Percentiles rank a stretch among this genome's conserved stretches.
These are phyloP conservation scores for Leucozona laternaria DNA, from an alignment of 2,888 invertebrate species.

Conservation along the genomic window DNA sequence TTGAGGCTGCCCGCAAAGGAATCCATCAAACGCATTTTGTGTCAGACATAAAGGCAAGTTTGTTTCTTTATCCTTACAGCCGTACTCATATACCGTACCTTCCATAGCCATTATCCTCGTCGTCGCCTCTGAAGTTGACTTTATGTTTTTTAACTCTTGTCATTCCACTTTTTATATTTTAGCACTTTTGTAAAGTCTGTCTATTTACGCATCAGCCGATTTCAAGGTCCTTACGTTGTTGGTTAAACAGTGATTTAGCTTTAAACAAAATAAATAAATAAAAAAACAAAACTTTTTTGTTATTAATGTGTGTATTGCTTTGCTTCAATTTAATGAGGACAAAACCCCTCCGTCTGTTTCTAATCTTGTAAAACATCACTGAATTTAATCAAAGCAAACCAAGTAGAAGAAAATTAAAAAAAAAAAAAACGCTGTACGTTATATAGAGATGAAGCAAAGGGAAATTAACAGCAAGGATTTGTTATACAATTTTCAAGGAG, in stretches of 20 bases:
- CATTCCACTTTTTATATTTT: constrained; percentile 8
- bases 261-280: constrained; percentile 14
- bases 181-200: constrained; percentile 45
- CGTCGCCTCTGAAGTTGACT: constrained; percentile 23
- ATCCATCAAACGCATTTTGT: constrained; percentile 59
- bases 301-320: constrained; percentile 43
- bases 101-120: neutral
- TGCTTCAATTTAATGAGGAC: constrained; percentile 60
- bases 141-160: constrained; percentile 27
- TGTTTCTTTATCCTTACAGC: constrained; percentile 35
- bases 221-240: constrained; percentile 30
- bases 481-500: constrained; percentile 11
- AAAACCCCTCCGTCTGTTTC: constrained; percentile 21
- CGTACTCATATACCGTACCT: neutral
- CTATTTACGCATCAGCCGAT: constrained; percentile 32
- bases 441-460: neutral
- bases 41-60: constrained; percentile 44
- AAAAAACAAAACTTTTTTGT: neutral
- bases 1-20: constrained; percentile 50
- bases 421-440: neutral
- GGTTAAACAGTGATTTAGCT: neutral
- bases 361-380: constrained; percentile 71
- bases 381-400: constrained; percentile 70
- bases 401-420: constrained; percentile 35
- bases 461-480: constrained; percentile 50